Percentiles rank a stretch among this genome's conserved stretches.
phyloP scores from a whole-genome alignment of 2,888 invertebrate genomes.

The Meganola albula region DNA sequence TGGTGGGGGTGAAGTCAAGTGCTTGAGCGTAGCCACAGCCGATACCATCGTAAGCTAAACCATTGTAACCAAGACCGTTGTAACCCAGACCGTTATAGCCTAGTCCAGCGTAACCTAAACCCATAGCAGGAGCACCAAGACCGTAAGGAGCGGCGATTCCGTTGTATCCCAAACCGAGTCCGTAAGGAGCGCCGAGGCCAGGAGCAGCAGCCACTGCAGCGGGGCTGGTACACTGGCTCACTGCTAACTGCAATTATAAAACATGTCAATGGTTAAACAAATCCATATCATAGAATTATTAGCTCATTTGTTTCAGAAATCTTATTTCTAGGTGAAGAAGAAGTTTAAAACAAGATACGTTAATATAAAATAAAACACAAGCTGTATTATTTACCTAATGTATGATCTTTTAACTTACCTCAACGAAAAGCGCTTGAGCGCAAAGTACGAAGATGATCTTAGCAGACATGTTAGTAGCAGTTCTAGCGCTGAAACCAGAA shows the following conservation, averaged over 20 bases:
- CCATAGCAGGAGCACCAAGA: background rate
- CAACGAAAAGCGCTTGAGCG: conserved; percentile 16
- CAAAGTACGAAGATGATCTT: conserved; percentile 10
- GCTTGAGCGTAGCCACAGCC: background rate
- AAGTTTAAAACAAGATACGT: no score
- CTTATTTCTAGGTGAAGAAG: no score
- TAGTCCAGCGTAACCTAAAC: conserved; percentile 3
- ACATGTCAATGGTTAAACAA: no score
- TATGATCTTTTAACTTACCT: no score
- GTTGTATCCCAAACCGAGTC: no score
- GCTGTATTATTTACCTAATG: background rate
- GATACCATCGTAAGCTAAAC: no score
- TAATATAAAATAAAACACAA: no score
- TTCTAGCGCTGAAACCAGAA: conserved; percentile 3
- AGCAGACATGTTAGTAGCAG: conserved; percentile 11
- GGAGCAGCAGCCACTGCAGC: no score
- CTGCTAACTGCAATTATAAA: background rate
- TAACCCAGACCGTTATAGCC: background rate
- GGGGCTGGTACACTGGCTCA: conserved; percentile 1
- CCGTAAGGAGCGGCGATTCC: background rate
- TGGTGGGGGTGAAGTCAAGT: conserved; percentile 12
- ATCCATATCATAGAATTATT: no score
- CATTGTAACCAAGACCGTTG: background rate
- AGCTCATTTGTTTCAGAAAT: no score
- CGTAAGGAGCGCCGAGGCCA: conserved; percentile 1